Conservation (phyloP, 35 echinoderm and acorn worm species). For the Apostichopus parvimensis region DNA sequence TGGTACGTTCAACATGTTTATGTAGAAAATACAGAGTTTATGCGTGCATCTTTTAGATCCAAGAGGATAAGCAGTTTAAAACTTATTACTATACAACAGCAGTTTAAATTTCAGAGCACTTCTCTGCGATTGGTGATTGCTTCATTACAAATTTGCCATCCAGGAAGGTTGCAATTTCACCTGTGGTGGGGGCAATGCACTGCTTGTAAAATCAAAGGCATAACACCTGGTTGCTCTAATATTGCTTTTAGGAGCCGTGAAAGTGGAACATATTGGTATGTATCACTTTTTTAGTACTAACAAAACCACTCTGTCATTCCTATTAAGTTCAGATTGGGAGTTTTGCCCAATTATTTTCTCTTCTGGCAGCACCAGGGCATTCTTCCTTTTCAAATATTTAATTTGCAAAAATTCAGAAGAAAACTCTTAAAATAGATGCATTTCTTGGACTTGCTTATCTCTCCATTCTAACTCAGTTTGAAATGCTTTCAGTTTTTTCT, state of each 20-base stretch:
- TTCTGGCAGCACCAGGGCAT: neutral
- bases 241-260: constrained; percentile 28
- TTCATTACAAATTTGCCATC: constrained; percentile 32
- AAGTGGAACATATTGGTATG: constrained; percentile 37
- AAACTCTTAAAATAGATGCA: constrained; percentile 15
- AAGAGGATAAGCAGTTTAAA: constrained; percentile 31
- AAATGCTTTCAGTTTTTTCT: neutral
- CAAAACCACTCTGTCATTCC: neutral
- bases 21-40: constrained; percentile 47
- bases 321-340: constrained; percentile 2
- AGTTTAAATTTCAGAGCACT: neutral
- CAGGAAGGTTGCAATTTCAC: neutral
- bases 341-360: constrained; percentile 41
- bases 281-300: constrained; percentile 28
- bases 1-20: constrained; percentile 46
- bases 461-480: neutral
- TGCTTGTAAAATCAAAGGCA: constrained; percentile 1
- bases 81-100: neutral
- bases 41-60: constrained; percentile 34
- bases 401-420: neutral
- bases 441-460: neutral
- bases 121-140: no score
- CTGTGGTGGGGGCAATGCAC: neutral
- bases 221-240: constrained; percentile 14
- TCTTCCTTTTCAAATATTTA: neutral